Evolutionary conservation across 1,140 invertebrate genomes (phyloP).

Genomic region (Magallana gigas): DNA sequence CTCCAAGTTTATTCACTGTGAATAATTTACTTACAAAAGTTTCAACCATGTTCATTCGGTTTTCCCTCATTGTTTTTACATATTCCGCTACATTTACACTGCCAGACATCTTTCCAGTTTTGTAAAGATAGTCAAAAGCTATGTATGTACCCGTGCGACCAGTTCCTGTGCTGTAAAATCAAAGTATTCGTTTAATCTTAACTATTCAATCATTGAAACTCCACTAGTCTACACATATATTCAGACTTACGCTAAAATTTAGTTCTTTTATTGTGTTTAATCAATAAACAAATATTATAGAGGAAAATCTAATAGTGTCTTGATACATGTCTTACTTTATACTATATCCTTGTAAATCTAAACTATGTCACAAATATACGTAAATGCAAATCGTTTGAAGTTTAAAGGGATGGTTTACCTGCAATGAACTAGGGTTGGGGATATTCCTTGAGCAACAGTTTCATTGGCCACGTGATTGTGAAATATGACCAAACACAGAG

Average conservation of each 20-base stretch:
- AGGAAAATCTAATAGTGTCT: no score
- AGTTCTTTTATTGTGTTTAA: no score
- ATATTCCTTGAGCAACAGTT: background rate
- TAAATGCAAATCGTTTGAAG: no score
- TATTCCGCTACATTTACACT: constrained; percentile 70
- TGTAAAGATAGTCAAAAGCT: constrained; percentile 69
- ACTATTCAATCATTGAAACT: no score
- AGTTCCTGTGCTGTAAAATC: constrained; percentile 73
- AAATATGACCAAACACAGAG: background rate
- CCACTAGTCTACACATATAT: no score
- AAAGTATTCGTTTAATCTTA: background rate
- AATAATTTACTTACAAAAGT: no score
- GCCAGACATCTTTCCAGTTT: constrained; percentile 59
- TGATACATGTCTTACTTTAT: no score
- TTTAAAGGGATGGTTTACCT: background rate
- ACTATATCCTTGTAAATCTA: no score
- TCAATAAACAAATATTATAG: no score
- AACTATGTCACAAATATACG: no score
- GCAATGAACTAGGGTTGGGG: background rate
- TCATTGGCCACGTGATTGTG: background rate
- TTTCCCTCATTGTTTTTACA: constrained; percentile 70
- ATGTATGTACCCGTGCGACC: constrained; percentile 76
- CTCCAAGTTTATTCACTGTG: no score
- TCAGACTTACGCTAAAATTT: no score
- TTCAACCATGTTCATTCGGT: constrained; percentile 68